Percentiles rank a stretch among this genome's conserved stretches.
Evolutionary conservation across 2,888 invertebrate species (phyloP).

Genomic region (Leptopilina drosophilae): DNA sequence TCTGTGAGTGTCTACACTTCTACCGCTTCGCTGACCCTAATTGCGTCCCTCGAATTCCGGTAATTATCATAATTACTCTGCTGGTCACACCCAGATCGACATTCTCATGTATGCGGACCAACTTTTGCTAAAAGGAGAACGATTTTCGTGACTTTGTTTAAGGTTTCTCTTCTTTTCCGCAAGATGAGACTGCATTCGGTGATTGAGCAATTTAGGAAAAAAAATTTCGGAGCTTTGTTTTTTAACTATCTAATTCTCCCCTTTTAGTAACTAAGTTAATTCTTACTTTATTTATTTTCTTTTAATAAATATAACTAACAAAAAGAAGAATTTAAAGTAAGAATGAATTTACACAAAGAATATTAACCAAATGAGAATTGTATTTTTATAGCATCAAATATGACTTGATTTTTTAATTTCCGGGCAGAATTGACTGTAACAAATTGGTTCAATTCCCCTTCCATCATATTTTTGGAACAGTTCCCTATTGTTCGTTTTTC

Average conservation of each 20-base stretch:
- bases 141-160: slow-evolving; percentile 14
- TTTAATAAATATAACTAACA: no score
- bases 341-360: no score
- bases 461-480: no score
- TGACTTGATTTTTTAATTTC: no score
- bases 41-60: slow-evolving; percentile 71
- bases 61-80: slow-evolving; percentile 73
- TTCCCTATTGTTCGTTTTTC: no score
- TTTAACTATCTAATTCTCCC: not conserved
- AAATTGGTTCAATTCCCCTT: no score
- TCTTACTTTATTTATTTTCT: no score
- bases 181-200: not conserved
- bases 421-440: no score
- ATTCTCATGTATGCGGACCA: slow-evolving; percentile 51
- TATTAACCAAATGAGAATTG: no score
- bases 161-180: not conserved
- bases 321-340: no score
- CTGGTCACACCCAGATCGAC: slow-evolving; percentile 69
- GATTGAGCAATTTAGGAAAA: slow-evolving; percentile 1
- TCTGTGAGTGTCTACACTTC: slow-evolving; percentile 51
- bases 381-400: no score
- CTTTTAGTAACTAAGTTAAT: no score
- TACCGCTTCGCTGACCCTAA: slow-evolving; percentile 62
- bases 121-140: slow-evolving; percentile 23
- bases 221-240: not conserved